These are phyloP conservation scores for Brachypodius melanocephalos DNA, from an alignment of 2,113 vertebrate species.

Conservation along the genomic window DNA sequence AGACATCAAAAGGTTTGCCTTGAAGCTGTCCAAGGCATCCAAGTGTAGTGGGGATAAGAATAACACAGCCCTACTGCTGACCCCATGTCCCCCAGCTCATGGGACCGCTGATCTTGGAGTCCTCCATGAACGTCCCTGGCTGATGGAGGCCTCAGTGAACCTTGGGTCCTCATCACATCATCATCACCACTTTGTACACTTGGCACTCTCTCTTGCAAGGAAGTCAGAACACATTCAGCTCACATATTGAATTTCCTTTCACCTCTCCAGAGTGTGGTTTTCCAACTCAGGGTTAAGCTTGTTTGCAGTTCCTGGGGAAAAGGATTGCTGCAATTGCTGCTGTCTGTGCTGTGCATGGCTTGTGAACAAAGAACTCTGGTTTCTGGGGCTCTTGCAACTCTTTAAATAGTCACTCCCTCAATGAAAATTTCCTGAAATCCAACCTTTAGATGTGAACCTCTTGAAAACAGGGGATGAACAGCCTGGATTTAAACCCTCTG, in stretches of 20 bases:
- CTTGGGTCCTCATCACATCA: neutral
- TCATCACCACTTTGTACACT: neutral
- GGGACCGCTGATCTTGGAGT: neutral
- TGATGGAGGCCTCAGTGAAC: neutral
- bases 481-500: neutral
- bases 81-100: neutral
- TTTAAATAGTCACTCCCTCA: conserved; percentile 16
- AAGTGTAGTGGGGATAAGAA: neutral
- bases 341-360: neutral
- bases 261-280: conserved; percentile 27
- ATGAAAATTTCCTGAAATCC: neutral
- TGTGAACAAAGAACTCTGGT: conserved; percentile 33
- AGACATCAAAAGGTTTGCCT: conserved; percentile 49
- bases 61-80: neutral
- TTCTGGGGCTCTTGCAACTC: conserved; percentile 1
- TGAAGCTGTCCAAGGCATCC: neutral
- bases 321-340: neutral
- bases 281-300: conserved; percentile 54
- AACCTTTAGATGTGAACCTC: neutral
- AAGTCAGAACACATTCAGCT: conserved; percentile 16
- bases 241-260: conserved; percentile 50
- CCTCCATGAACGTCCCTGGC: neutral
- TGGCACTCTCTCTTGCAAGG: conserved; percentile 21
- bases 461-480: neutral
- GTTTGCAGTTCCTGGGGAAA: conserved; percentile 14